Percentiles rank a stretch among this genome's conserved stretches.
Conservation (phyloP, 64 coral and sea anemone genomes). For the Montipora capricornis region DNA sequence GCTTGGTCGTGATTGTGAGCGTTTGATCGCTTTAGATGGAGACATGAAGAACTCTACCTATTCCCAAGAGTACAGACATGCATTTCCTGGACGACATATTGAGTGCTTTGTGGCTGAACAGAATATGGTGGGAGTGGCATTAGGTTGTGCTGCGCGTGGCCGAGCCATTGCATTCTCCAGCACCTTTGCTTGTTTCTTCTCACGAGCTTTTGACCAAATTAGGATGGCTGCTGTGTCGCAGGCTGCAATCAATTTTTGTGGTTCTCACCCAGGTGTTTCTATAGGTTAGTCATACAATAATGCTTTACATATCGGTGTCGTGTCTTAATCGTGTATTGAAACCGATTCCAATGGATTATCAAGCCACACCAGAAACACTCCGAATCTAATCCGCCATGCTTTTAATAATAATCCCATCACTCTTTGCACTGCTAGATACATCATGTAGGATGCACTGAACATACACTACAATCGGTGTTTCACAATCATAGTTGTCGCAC, state of each 20-base stretch:
- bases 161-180: constrained; percentile 93
- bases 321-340: no score
- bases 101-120: constrained; percentile 99
- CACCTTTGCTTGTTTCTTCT: constrained; percentile 91
- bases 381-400: no score
- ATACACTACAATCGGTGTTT: no score
- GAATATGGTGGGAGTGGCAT: constrained; percentile 94
- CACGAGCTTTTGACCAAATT: constrained; percentile 92
- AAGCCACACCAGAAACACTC: no score
- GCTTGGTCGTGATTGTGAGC: constrained; percentile 68
- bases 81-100: constrained; percentile 72
- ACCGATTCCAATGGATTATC: no score
- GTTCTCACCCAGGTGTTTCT: constrained; percentile 93
- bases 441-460: no score
- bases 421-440: no score
- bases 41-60: constrained; percentile 97
- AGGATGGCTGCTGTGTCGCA: constrained; percentile 92
- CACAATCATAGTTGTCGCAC: no score
- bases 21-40: constrained; percentile 87
- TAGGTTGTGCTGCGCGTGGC: constrained; percentile 86
- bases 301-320: no score
- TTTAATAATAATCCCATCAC: no score
- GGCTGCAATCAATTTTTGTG: constrained; percentile 92
- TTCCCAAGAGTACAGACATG: constrained; percentile 83
- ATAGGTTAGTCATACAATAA: constrained; percentile 69